phyloP scores from a whole-genome alignment of 2,113 vertebrate species.

The Amphiprion ocellaris region DNA sequence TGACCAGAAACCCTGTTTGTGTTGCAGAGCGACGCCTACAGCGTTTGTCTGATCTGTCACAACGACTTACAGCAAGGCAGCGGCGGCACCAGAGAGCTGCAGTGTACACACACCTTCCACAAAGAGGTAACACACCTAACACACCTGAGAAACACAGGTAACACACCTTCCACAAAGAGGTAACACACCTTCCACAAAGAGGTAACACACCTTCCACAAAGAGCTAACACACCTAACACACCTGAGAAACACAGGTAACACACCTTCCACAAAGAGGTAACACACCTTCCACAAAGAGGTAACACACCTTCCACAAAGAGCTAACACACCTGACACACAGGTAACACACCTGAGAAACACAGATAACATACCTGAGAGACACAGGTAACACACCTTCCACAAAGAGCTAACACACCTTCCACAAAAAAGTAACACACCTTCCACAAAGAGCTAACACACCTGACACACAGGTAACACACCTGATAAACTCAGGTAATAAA shows the following conservation, averaged over 20 bases:
- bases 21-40: slow-evolving; percentile 78
- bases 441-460: slow-evolving; percentile 75
- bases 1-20: not conserved
- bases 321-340: slow-evolving; percentile 56
- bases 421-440: slow-evolving; percentile 67
- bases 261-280: too few species aligned
- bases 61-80: slow-evolving; percentile 66
- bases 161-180: too few species aligned
- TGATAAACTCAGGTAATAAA: too few species aligned
- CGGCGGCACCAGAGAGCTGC: slow-evolving; percentile 71
- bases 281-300: slow-evolving; percentile 77
- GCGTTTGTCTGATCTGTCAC: slow-evolving; percentile 80
- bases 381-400: slow-evolving; percentile 65
- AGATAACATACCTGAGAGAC: too few species aligned
- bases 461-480: slow-evolving; percentile 56
- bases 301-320: slow-evolving; percentile 82
- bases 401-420: slow-evolving; percentile 66
- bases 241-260: too few species aligned
- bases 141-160: too few species aligned
- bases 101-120: slow-evolving; percentile 81
- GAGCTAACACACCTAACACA: too few species aligned
- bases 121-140: slow-evolving; percentile 67
- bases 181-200: too few species aligned
- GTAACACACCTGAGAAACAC: slow-evolving; percentile 31
- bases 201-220: too few species aligned